Base-by-base conservation (phyloP, 1,140 invertebrate genomes). In the Frieseomelitta varia region DNA sequence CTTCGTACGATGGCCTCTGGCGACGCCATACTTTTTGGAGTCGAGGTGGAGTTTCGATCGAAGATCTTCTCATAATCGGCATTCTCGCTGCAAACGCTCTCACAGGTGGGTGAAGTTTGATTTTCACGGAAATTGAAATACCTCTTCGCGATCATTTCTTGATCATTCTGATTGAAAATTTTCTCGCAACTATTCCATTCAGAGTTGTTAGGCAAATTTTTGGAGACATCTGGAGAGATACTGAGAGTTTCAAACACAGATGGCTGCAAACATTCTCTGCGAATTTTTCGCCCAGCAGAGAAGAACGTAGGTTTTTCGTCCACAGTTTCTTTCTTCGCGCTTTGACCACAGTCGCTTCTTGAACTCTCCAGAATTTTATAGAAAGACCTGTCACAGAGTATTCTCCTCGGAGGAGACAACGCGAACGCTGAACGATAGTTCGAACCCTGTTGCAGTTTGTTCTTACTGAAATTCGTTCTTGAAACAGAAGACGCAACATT, bases 241-340 rank as follows among this genome's bases (percentile, higher is more conserved):
- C 24, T 24, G 11, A 24, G 6, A 27, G 24, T 8, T 63, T 27
- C 56, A 1, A n/a, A 11, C 11, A 55, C 10, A 72, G 69, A 73
- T 21, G 34, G 21, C 10, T 30, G 14, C 15, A 17, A 58, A 34
- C 56, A 6, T 19, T 47, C n/a, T 39, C 6, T 8, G 39, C 8
- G 11, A 24, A 58, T 51, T 27, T 61, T 39, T 6, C 72, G 55
- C 30, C 79, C 73, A 4, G 68, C 79, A 2, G 79, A 80, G 4
- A 51, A 56, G n/a, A 80, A 80, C 34, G 30, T 15, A 0, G 34
- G 79, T n/a, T 72, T 53, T n/a, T 72, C 67, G 1, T 80, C 34
- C 1, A 14, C 30, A 6, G 1, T 15, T 2, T 21, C 30, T 6
- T n/a, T 51, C 11, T n/a, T 55, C 34, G 6, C 21, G 15, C 56